Evolutionary conservation across 2,797 vertebrate species (phyloP), one percentile per base, ranked within the genome.

Genomic region (Sebastes steindachneri): DNA sequence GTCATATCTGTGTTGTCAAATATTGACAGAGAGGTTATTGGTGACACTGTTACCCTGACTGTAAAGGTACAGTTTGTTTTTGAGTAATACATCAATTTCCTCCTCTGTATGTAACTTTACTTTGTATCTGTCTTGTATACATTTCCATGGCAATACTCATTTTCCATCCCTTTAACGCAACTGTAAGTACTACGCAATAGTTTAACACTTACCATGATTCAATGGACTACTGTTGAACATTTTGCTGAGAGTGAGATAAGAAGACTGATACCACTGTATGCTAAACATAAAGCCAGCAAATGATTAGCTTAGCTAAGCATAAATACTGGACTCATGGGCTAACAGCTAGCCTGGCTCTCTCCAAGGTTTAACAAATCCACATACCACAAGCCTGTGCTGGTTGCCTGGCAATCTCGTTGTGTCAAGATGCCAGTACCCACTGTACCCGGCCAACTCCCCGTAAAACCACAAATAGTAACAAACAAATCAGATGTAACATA

Each of bases 11-110:
- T 99, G 26, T 41, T 0, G 0, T 68, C 73, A 4, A 0, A 1
- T 1, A 93, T 99, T 87, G 97, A 99, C 88, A 95, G 97, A 53
- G 99, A 99, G 84, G 37, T 64, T 1, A 68, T 90, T 62, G 83
- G 93, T 0, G 94, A 96, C 66, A 70, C 74, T 33, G 92, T 99
- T 51, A 81, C 79, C 17, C 87, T 99, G 83, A 68, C 75, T 23
- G 94, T 99, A 57, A 94, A 55, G 72, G 99, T 99, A 93, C 28
- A 62, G n/a, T 25, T 48, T 7, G 2, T 6, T 35, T 51, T 23
- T 21, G 5, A 31, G 1, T 37, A 26, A 26, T 21, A 69, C 10
- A 29, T 29, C 31, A 17, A 1, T 64, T 29, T n/a, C 19, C 19
- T 21, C 21, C 15, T 7, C 17, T 45, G 1, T 12, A 17, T 59